Conservation (phyloP, 2,888 invertebrate genomes). For the Tenthredo mesomela region DNA sequence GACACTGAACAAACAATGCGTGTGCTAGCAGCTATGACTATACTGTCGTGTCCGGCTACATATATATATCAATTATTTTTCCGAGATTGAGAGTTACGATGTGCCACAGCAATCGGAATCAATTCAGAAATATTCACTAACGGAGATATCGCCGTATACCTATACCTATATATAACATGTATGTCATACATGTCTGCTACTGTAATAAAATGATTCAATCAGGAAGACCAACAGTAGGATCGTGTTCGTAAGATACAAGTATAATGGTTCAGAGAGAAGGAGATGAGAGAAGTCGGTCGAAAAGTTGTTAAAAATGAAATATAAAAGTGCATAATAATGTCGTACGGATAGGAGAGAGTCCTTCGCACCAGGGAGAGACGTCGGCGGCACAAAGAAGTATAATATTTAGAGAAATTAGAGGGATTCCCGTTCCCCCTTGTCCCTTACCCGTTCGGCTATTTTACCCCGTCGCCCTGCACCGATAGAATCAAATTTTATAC, state of each 20-base stretch:
- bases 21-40: background rate
- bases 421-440: constrained; percentile 17
- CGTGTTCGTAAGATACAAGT: background rate
- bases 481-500: constrained; percentile 74
- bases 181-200: background rate
- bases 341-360: background rate
- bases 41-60: background rate
- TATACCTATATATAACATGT: too few species aligned
- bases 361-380: background rate
- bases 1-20: background rate
- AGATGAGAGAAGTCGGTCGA: background rate
- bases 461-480: constrained; percentile 50
- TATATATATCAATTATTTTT: background rate
- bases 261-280: background rate
- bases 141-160: background rate
- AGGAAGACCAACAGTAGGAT: background rate
- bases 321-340: constrained; percentile 7
- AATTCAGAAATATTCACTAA: background rate
- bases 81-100: background rate
- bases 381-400: constrained; percentile 58
- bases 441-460: constrained; percentile 13
- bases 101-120: background rate
- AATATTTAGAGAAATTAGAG: constrained; percentile 58
- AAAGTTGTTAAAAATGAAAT: constrained; percentile 9
- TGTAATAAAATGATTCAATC: constrained; percentile 1